phyloP scores from a whole-genome alignment of 1,140 invertebrate species.

The Lepidurus arcticus region DNA sequence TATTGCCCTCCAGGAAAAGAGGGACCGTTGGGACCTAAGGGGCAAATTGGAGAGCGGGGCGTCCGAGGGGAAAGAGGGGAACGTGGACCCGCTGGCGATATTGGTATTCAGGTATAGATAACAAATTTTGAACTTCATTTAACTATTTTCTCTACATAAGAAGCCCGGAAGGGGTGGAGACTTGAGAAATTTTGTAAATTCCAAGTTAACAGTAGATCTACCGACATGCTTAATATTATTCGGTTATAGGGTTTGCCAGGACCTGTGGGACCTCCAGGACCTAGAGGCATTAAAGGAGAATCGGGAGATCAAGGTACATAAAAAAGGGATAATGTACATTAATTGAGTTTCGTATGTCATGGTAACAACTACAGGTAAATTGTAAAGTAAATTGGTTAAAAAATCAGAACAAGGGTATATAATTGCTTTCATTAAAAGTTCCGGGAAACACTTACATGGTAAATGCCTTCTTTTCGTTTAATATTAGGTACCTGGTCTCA shows the following conservation, averaged over 20 bases:
- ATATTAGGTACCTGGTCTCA: too few relatives aligned
- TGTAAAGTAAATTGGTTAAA: not conserved
- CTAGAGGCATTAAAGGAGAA: slow-evolving; percentile 42
- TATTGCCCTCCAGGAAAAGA: slow-evolving; percentile 41
- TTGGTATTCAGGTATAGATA: slow-evolving; percentile 35
- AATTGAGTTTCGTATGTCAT: not conserved
- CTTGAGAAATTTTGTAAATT: not conserved
- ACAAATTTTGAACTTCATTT: too few relatives aligned
- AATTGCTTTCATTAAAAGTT: too few relatives aligned
- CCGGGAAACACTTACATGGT: too few relatives aligned
- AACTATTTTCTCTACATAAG: slow-evolving; percentile 27
- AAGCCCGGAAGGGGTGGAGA: not conserved
- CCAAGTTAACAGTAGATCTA: not conserved
- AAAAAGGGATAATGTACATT: not conserved
- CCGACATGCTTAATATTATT: not conserved
- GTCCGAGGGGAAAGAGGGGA: slow-evolving; percentile 38
- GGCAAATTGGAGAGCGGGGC: slow-evolving; percentile 39
- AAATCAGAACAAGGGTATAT: not conserved
- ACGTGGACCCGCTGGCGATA: slow-evolving; percentile 37
- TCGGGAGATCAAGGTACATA: slow-evolving; percentile 36
- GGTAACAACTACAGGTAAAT: not conserved
- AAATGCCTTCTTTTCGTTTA: too few relatives aligned
- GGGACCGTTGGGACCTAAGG: slow-evolving; percentile 38
- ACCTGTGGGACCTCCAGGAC: slow-evolving; percentile 39
- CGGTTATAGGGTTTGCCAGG: slow-evolving; percentile 36